Conservation (phyloP, 2,888 invertebrate genomes). For the Erebia epiphron region DNA sequence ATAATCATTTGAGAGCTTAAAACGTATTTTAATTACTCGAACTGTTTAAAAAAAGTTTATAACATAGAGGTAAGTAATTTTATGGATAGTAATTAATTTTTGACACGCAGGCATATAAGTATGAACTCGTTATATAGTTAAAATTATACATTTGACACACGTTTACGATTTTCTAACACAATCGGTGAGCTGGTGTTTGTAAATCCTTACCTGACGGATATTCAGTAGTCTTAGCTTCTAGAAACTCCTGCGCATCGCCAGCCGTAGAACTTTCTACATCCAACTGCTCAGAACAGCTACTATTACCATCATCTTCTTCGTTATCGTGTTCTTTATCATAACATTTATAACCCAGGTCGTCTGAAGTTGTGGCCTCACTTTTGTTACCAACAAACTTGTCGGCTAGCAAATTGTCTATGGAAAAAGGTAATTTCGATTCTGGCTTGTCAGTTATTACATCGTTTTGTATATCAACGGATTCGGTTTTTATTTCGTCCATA, state of each 20-base stretch:
- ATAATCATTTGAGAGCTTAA: no score
- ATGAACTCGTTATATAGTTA: no score
- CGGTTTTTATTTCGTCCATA: slow-evolving; percentile 35
- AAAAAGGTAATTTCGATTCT: slow-evolving; percentile 68
- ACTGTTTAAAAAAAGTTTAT: no score
- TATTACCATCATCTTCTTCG: slow-evolving; percentile 59
- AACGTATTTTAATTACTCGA: no score
- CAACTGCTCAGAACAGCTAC: slow-evolving; percentile 65
- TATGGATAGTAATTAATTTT: no score
- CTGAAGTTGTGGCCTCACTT: slow-evolving; percentile 33
- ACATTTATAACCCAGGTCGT: slow-evolving; percentile 35
- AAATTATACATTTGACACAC: no score
- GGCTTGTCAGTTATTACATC: slow-evolving; percentile 55
- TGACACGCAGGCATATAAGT: no score
- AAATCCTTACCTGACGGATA: slow-evolving; percentile 66
- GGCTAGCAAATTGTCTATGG: slow-evolving; percentile 71
- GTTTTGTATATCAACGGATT: slow-evolving; percentile 42
- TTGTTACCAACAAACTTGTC: slow-evolving; percentile 59
- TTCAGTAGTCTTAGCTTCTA: slow-evolving; percentile 58
- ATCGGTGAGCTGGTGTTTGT: no score
- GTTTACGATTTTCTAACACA: no score
- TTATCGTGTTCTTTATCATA: slow-evolving; percentile 48
- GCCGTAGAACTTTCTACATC: slow-evolving; percentile 69
- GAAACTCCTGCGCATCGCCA: slow-evolving; percentile 62
- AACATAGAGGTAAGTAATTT: no score